phyloP scores from a whole-genome alignment of 2,888 invertebrate genomes.

The Acronicta aceris region DNA sequence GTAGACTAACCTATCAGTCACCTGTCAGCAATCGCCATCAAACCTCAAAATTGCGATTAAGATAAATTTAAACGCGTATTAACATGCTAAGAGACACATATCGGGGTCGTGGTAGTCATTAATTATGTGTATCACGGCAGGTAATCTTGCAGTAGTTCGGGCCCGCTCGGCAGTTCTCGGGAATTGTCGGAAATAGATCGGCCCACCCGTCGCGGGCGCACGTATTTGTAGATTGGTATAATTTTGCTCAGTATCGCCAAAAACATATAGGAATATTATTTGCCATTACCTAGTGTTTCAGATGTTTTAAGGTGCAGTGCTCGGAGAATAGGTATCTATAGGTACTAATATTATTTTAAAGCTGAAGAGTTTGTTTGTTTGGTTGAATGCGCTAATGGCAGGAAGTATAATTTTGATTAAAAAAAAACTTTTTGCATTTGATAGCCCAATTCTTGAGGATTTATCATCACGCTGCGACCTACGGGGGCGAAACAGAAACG shows the following conservation, averaged over 20 bases:
- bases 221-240: slow-evolving; percentile 20
- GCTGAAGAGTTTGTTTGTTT: too few relatives aligned
- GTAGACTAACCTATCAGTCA: slow-evolving; percentile 17
- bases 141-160: slow-evolving; percentile 53
- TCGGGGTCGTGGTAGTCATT: slow-evolving; percentile 49
- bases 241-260: slow-evolving; percentile 33
- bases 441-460: too few relatives aligned
- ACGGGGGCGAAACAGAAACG: too few relatives aligned
- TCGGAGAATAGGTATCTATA: too few relatives aligned
- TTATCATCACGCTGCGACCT: too few relatives aligned
- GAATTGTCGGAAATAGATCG: slow-evolving; percentile 60
- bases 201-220: slow-evolving; percentile 54
- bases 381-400: too few relatives aligned
- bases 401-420: too few relatives aligned
- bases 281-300: too few relatives aligned
- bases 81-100: slow-evolving; percentile 48
- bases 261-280: too few relatives aligned
- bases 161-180: slow-evolving; percentile 52
- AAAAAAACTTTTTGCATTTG: too few relatives aligned
- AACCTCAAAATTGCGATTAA: slow-evolving; percentile 40
- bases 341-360: too few relatives aligned
- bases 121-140: slow-evolving; percentile 54
- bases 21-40: slow-evolving; percentile 22
- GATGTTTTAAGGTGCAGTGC: too few relatives aligned
- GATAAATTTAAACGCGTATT: slow-evolving; percentile 45